phyloP scores from a whole-genome alignment of 2,113 vertebrate species.

The Gymnobelideus leadbeateri region DNA sequence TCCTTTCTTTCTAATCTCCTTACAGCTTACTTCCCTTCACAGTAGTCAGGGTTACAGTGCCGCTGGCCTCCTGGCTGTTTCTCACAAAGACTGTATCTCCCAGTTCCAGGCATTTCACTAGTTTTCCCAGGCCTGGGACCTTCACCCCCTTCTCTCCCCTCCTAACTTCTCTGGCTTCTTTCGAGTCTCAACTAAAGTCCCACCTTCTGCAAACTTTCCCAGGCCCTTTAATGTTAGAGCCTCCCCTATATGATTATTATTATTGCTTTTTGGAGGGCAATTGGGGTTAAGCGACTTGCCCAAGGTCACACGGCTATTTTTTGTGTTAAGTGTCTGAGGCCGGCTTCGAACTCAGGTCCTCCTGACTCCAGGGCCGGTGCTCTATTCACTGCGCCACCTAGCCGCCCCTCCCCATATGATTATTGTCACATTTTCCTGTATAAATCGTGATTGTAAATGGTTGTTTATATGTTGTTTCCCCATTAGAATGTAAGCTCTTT shows the following conservation, averaged over 20 bases:
- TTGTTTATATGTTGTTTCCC: neutral
- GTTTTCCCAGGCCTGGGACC: no score
- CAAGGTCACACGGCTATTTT: no score
- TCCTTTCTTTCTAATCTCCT: neutral
- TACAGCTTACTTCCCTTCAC: neutral
- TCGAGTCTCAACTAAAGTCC: neutral
- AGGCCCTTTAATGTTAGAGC: neutral
- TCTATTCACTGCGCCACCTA: no score
- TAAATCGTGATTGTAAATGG: no score
- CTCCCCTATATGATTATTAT: neutral
- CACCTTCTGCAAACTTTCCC: neutral
- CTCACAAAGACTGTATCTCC: neutral
- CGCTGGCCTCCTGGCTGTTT: neutral
- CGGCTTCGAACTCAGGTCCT: no score
- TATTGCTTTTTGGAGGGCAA: no score
- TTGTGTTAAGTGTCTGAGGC: no score
- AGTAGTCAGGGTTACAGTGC: neutral
- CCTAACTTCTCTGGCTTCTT: neutral
- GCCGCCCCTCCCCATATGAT: no score
- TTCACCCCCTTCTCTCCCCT: neutral
- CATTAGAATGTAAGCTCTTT: neutral
- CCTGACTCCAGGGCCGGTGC: no score
- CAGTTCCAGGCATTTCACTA: neutral
- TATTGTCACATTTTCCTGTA: neutral
- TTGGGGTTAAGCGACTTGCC: no score